Conservation (phyloP, 2,797 vertebrate genomes). For the Squalus acanthias region DNA sequence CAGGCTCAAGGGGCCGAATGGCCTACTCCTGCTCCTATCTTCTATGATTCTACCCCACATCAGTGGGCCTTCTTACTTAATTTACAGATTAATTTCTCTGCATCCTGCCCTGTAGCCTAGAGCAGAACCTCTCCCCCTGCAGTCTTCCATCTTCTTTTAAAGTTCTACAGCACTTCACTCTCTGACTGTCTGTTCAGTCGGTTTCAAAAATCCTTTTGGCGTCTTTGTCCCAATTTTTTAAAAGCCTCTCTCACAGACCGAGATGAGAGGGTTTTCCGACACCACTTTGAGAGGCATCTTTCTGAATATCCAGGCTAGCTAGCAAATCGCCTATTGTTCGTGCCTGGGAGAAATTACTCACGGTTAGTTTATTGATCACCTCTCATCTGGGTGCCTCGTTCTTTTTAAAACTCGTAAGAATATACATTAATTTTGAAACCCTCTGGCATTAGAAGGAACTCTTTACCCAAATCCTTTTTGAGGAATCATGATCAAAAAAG, state of each 20-base stretch:
- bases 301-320: neutral
- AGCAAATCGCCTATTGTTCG: neutral
- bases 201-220: neutral
- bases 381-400: neutral
- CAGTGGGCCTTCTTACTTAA: neutral
- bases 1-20: too few species aligned
- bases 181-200: neutral
- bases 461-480: neutral
- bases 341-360: neutral
- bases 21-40: too few species aligned
- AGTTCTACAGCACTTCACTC: neutral
- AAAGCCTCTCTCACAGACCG: neutral
- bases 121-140: too few species aligned
- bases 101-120: neutral
- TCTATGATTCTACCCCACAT: neutral
- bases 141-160: neutral
- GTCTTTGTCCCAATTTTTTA: neutral
- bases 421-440: neutral
- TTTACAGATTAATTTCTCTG: neutral
- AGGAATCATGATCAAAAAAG: neutral
- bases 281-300: neutral
- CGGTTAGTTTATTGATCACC: neutral
- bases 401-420: neutral
- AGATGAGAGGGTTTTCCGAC: too few species aligned
- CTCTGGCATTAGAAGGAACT: neutral